Base-by-base conservation (phyloP, 1,140 invertebrate genomes). In the Camponotus pennsylvanicus region DNA sequence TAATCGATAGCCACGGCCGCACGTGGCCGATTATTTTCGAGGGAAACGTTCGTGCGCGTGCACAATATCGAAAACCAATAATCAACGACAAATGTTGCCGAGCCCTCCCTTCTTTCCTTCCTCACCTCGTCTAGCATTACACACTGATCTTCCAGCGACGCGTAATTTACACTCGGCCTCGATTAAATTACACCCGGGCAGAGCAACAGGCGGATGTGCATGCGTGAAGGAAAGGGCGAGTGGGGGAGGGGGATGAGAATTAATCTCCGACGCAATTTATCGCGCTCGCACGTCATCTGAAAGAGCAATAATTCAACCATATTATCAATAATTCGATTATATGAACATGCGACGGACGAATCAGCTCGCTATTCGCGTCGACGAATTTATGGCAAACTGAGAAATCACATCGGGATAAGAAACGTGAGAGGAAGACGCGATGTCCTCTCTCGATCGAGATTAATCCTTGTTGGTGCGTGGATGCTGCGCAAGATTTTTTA, bases 51-150 rank as follows among this genome's bases (percentile, higher is more conserved):
- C 77, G 76, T 37, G 71, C 66, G 55, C 52, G 78, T 66, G 55
- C 69, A 42, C 79, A 75, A 75, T 83, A 83, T 83, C 79, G 79
- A 75, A 83, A 83, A 83, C 67, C 79, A 83, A 83, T 83, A 83
- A 83, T 83, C 79, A 73, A 83, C 79, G 79, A 83, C 69, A 83
- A 83, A 83, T 83, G 79, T 75, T 83, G 67, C 21, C 40, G 40
- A 13, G 37, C 34, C 27, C 32, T 18, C 8, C 32, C 59, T 0
- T 13, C n/a, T n/a, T 1, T 15, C 42, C 13, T 15, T 18, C 7
- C 18, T 40, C 21, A 32, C 77, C 45, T 57, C 64, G 37, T 6
- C 9, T 57, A 18, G 15, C 79, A 45, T 13, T 32, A 32, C 21
- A 15, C 21, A 59, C 57, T 45, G 69, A 83, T 83, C 69, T 83